Evolutionary conservation across 2,888 invertebrate species (phyloP).

Genomic region (Neria commutata): DNA sequence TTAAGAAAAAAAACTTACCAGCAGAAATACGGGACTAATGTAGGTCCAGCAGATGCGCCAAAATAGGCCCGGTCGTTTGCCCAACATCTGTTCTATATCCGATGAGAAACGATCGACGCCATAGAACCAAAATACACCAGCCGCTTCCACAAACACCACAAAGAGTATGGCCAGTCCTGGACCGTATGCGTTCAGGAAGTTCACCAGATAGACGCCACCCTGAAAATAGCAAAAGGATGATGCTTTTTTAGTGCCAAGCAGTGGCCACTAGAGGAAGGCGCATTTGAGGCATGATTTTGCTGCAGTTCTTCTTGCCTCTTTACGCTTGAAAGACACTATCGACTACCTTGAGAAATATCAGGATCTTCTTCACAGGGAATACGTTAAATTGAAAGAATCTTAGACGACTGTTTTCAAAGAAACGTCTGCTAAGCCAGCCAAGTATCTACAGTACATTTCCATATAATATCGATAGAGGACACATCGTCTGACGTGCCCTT

Average conservation of each 20-base stretch:
- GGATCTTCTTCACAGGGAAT: too few species aligned
- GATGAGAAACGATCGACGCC: constrained; percentile 81
- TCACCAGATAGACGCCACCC: constrained; percentile 88
- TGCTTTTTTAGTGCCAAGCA: not conserved
- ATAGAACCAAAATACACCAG: constrained; percentile 89
- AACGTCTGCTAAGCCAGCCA: too few species aligned
- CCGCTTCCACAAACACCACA: constrained; percentile 89
- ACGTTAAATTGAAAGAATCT: too few species aligned
- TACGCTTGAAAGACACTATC: too few species aligned
- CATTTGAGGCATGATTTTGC: not conserved
- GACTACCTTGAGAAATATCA: too few species aligned
- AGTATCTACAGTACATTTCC: too few species aligned
- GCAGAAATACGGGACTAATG: constrained; percentile 82
- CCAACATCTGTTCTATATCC: constrained; percentile 84
- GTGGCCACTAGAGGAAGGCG: not conserved
- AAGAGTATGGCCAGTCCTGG: constrained; percentile 86
- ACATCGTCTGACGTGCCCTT: too few species aligned
- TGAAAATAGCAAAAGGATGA: constrained; percentile 50
- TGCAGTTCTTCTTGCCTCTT: too few species aligned
- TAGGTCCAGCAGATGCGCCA: constrained; percentile 88
- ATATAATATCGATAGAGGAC: too few species aligned
- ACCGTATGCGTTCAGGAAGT: constrained; percentile 85
- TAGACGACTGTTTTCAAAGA: too few species aligned
- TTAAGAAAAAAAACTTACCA: constrained; percentile 65
- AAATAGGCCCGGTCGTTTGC: constrained; percentile 76